These are phyloP conservation scores for Oplegnathus fasciatus DNA, from an alignment of 2,113 vertebrate genomes.

Conservation along the genomic window DNA sequence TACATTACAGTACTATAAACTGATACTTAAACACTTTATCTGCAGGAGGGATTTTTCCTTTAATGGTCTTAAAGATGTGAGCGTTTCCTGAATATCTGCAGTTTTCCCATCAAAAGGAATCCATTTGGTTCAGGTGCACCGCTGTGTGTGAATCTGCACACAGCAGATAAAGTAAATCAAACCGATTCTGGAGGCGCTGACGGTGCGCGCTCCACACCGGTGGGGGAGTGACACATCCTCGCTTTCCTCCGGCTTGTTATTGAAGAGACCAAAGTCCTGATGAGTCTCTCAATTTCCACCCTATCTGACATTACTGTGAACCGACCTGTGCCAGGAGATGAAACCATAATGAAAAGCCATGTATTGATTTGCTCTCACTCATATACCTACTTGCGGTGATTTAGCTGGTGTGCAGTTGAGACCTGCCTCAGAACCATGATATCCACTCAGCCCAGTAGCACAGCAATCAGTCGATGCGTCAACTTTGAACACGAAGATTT, in stretches of 20 bases:
- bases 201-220: not conserved
- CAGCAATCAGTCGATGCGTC: constrained; percentile 24
- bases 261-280: constrained; percentile 57
- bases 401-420: constrained; percentile 40
- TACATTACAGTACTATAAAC: not conserved
- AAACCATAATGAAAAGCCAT: constrained; percentile 74
- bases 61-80: not conserved
- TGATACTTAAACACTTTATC: not conserved
- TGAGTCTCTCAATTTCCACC: constrained; percentile 74
- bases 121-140: constrained; percentile 16
- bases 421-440: constrained; percentile 31
- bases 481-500: constrained; percentile 11
- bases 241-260: constrained; percentile 32
- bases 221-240: constrained; percentile 28
- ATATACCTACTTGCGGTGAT: constrained; percentile 54
- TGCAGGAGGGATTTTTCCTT: not conserved
- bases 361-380: constrained; percentile 77
- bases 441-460: constrained; percentile 15
- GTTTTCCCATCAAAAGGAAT: constrained; percentile 21
- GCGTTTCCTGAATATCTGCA: not conserved
- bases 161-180: constrained; percentile 42
- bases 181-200: constrained; percentile 2
- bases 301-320: constrained; percentile 56
- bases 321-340: constrained; percentile 61
- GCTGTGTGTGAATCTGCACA: constrained; percentile 20